A percentile compares a stretch with the other conserved stretches of the same genome.
Evolutionary conservation across 2,888 invertebrate species (phyloP).

Genomic region (Crematogaster levior): DNA sequence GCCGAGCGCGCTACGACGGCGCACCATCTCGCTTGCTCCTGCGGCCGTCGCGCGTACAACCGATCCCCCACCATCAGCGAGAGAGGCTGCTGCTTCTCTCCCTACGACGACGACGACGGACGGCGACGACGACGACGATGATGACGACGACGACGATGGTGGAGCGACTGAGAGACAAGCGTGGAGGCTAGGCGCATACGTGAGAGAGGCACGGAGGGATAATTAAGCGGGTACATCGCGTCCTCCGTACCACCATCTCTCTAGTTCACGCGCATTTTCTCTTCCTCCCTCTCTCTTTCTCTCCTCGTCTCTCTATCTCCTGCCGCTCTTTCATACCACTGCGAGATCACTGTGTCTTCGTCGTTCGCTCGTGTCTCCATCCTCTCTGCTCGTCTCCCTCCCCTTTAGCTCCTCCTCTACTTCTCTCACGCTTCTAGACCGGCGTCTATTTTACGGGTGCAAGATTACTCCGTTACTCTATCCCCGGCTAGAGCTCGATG

Average conservation of each 20-base stretch:
- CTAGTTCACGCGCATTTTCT: constrained; percentile 65
- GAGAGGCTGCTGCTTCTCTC: constrained; percentile 53
- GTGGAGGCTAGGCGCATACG: constrained; percentile 68
- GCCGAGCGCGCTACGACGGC: constrained; percentile 63
- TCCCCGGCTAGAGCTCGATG: constrained; percentile 34
- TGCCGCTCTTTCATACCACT: constrained; percentile 48
- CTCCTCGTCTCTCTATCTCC: constrained; percentile 46
- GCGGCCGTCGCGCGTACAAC: constrained; percentile 53
- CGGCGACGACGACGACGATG: constrained; percentile 14
- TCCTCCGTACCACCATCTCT: constrained; percentile 66
- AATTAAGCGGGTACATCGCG: constrained; percentile 84
- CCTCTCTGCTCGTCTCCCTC: constrained; percentile 18
- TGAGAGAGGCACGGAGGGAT: constrained; percentile 78
- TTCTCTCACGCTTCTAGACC: constrained; percentile 22
- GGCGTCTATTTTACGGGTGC: constrained; percentile 65
- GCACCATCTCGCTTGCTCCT: constrained; percentile 35
- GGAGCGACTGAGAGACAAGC: constrained; percentile 46
- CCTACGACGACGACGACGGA: constrained; percentile 39
- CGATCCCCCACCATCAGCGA: constrained; percentile 59
- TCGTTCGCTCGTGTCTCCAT: constrained; percentile 37
- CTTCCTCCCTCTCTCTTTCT: constrained; percentile 42
- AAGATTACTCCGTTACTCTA: constrained; percentile 59
- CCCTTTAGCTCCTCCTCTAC: background rate
- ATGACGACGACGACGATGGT: constrained; percentile 8
- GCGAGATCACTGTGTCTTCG: constrained; percentile 30